Evolutionary conservation across 1,140 invertebrate species (phyloP).

Genomic region (Drosophila seguyi): DNA sequence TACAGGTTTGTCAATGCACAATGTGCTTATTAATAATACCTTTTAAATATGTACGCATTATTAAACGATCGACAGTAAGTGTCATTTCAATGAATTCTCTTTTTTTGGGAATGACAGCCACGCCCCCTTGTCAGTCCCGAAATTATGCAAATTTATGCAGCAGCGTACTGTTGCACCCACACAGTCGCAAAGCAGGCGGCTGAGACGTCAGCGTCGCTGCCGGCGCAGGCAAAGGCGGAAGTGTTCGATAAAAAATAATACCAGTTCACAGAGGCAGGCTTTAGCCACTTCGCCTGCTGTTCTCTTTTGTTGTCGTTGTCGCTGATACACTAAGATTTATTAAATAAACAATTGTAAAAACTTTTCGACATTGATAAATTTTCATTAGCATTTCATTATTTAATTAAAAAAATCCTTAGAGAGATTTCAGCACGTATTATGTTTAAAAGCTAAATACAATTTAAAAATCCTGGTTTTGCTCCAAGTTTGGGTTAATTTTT

Average conservation of each 20-base stretch:
- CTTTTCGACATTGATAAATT: background rate
- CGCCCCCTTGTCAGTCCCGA: constrained; percentile 43
- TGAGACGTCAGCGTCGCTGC: constrained; percentile 30
- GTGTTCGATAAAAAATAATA: constrained; percentile 48
- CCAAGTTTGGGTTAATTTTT: too few species aligned
- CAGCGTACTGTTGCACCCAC: constrained; percentile 22
- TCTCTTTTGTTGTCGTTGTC: constrained; percentile 18
- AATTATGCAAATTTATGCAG: constrained; percentile 79
- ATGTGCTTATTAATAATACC: constrained; percentile 49
- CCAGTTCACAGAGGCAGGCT: constrained; percentile 58
- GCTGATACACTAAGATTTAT: constrained; percentile 14
- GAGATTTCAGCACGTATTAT: too few species aligned
- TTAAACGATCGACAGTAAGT: constrained; percentile 34
- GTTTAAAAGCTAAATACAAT: too few species aligned
- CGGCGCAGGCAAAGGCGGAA: constrained; percentile 70
- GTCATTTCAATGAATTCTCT: constrained; percentile 42
- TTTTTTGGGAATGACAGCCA: constrained; percentile 41
- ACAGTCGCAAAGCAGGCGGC: constrained; percentile 30
- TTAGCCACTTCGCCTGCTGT: constrained; percentile 21
- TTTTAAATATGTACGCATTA: constrained; percentile 36
- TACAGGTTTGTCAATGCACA: constrained; percentile 76
- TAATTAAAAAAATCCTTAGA: too few species aligned
- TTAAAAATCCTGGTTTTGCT: too few species aligned
- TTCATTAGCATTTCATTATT: background rate
- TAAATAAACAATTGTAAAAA: constrained; percentile 17